Evolutionary conservation across 2,888 invertebrate genomes (phyloP), one percentile per base, ranked within the genome.

Genomic region (Drosophila histrio): DNA sequence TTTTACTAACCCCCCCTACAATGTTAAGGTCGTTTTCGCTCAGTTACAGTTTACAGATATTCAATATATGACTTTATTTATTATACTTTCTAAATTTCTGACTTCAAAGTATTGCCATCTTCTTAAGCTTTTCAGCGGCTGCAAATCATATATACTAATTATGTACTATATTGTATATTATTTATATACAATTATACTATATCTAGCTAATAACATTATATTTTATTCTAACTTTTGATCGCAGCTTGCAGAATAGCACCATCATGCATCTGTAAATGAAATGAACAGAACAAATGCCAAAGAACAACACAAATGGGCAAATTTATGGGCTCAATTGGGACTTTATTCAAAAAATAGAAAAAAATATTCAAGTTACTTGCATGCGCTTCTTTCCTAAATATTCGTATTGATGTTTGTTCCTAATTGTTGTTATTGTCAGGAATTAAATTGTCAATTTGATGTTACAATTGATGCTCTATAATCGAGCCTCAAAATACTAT

Each of bases 181-280:
- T 13, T 41, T 30, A 36, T 39, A 21, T 60, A 28, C 13, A 26
- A 53, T 47, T 22, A 17, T 11, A n/a, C n/a, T n/a, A 43, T 47
- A 21, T n/a, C 41, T 17, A 73, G 63, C 66, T 82, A 80, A 88
- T 70, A 46, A 71, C 66, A 69, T 66, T 73, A 9, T 62, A 61
- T 77, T 63, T 63, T 63, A 64, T 71, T 72, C 56, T 56, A 70
- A 57, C 57, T 77, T 78, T 79, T 73, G 72, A 78, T 79, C 84
- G 74, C 90, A 92, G 92, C 90, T 91, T 91, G 87, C 91, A 92
- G 90, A 92, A 91, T 89, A 92, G 91, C 90, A 92, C 92, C 87
- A 90, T 92, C 77, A 92, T 92, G 92, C 92, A 92, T 89, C 91
- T 92, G 60, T 92, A 91, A 91, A 87, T 81, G 76, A 62, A 59